Evolutionary conservation across 2,888 invertebrate species (phyloP).

Genomic region (Drosophila suboccidentalis): DNA sequence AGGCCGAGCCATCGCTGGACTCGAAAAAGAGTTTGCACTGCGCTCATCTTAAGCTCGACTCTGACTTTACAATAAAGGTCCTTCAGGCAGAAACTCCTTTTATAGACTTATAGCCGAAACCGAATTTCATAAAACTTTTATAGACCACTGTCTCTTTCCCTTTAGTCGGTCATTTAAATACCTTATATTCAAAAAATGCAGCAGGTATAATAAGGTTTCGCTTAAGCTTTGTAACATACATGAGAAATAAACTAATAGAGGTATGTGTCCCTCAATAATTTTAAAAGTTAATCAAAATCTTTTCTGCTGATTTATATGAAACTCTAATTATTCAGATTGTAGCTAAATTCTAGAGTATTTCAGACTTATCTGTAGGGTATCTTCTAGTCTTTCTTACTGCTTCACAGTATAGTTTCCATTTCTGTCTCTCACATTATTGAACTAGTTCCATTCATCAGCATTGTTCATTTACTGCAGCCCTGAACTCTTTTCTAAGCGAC

Average conservation of each 20-base stretch:
- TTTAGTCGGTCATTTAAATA: neutral
- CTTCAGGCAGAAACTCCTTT: slow-evolving; percentile 27
- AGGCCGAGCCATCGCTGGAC: slow-evolving; percentile 51
- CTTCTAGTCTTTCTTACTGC: neutral
- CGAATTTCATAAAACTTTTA: slow-evolving; percentile 14
- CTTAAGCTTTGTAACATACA: neutral
- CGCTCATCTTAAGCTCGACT: slow-evolving; percentile 27
- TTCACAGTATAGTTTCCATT: neutral
- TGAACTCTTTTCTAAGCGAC: slow-evolving; percentile 40
- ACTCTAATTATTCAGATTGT: neutral
- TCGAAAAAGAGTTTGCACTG: slow-evolving; percentile 27
- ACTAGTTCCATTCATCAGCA: slow-evolving; percentile 13
- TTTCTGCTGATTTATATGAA: neutral
- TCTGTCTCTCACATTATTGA: neutral
- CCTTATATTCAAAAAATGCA: neutral
- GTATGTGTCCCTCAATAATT: neutral
- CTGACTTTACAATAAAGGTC: slow-evolving; percentile 1
- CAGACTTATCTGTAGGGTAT: neutral
- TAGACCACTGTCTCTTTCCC: neutral
- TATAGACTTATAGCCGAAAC: slow-evolving; percentile 53
- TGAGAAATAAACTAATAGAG: neutral
- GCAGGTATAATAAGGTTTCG: neutral
- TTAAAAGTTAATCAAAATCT: neutral
- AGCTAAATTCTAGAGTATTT: neutral
- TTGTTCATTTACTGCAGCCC: slow-evolving; percentile 42